Conservation (phyloP, 2,888 invertebrate genomes). For the Julus scanicus region DNA sequence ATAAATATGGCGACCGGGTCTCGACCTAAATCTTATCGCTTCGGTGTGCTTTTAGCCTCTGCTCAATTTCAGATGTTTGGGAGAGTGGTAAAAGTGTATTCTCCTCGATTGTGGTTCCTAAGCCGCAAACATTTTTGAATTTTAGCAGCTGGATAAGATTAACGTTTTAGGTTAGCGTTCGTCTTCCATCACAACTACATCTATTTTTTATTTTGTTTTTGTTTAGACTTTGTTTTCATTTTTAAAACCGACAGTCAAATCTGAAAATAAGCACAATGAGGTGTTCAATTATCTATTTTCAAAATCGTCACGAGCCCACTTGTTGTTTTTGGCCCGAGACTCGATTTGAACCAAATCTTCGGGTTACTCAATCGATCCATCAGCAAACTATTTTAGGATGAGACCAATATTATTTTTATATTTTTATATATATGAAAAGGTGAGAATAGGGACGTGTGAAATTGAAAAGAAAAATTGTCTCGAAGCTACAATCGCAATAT, state of each 20-base stretch:
- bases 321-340: background rate
- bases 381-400: background rate
- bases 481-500: background rate
- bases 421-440: background rate
- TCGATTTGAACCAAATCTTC: constrained; percentile 13
- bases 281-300: constrained; percentile 11
- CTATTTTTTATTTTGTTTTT: background rate
- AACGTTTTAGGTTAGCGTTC: too few species aligned
- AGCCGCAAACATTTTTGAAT: background rate
- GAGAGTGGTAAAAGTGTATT: background rate
- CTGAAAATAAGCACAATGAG: background rate
- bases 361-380: constrained; percentile 36
- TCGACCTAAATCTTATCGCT: background rate
- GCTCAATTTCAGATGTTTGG: constrained; percentile 22
- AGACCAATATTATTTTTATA: background rate
- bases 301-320: background rate
- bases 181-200: too few species aligned
- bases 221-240: background rate
- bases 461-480: background rate
- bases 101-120: background rate
- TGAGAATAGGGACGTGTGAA: background rate
- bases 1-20: background rate
- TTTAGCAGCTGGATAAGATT: background rate
- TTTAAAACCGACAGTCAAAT: background rate
- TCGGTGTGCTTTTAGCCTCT: background rate